Evolutionary conservation across 2,888 invertebrate genomes (phyloP).

Genomic region (Ashinkailepas kermadecensis): DNA sequence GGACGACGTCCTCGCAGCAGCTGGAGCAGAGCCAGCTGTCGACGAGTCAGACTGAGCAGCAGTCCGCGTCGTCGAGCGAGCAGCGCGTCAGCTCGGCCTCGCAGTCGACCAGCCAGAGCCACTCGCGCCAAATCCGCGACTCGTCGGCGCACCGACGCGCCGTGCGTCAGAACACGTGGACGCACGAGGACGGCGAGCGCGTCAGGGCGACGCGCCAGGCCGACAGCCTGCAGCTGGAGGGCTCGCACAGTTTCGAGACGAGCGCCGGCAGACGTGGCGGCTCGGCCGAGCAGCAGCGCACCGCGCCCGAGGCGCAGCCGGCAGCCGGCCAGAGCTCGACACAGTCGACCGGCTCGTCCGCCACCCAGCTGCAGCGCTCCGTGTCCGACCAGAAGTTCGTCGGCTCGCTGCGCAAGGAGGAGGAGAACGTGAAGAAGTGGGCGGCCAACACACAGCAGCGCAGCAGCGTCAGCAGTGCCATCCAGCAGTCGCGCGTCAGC

Average conservation of each 20-base stretch:
- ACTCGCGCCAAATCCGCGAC: slow-evolving; percentile 3
- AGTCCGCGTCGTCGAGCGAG: neutral
- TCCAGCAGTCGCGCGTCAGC: neutral
- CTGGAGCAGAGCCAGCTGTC: neutral
- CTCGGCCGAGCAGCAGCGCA: neutral
- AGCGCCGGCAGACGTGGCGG: slow-evolving; percentile 2
- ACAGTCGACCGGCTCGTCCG: neutral
- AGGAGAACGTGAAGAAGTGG: slow-evolving; percentile 13
- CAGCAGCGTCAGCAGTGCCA: neutral
- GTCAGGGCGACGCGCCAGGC: neutral
- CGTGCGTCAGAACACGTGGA: slow-evolving; percentile 58
- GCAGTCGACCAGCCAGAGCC: neutral
- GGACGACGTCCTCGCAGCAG: neutral
- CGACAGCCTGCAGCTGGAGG: neutral
- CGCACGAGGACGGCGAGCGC: slow-evolving; percentile 59
- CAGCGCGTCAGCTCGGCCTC: neutral
- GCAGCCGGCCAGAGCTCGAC: neutral
- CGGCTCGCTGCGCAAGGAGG: slow-evolving; percentile 18
- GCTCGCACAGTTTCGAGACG: slow-evolving; percentile 13
- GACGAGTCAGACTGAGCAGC: slow-evolving; percentile 4
- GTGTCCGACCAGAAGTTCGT: neutral
- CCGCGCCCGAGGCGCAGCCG: neutral
- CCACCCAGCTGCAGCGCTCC: neutral
- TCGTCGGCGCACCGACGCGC: slow-evolving; percentile 38
- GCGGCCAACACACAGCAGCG: slow-evolving; percentile 15